These are phyloP conservation scores for Pandemis heparana DNA, from an alignment of 2,888 invertebrate species.

Conservation along the genomic window DNA sequence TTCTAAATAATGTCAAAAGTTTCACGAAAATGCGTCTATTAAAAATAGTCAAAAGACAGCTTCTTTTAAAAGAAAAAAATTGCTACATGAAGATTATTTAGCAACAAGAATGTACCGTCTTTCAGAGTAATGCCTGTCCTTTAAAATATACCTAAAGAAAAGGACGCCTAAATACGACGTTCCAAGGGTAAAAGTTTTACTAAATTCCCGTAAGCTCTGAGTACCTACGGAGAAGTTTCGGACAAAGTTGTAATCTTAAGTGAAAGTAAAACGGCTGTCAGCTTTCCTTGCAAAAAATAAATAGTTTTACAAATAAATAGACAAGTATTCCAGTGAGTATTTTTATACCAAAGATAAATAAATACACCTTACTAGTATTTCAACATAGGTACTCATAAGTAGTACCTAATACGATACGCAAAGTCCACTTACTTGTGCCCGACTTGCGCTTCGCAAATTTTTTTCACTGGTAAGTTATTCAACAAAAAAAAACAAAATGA, in stretches of 20 bases:
- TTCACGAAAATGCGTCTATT: too few relatives aligned
- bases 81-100: neutral
- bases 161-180: neutral
- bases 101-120: neutral
- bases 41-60: too few relatives aligned
- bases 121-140: conserved; percentile 3
- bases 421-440: too few relatives aligned
- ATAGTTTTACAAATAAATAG: too few relatives aligned
- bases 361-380: too few relatives aligned
- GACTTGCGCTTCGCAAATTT: too few relatives aligned
- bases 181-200: neutral
- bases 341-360: neutral
- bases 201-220: conserved; percentile 1
- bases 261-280: conserved; percentile 1
- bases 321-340: neutral
- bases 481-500: too few relatives aligned
- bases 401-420: too few relatives aligned
- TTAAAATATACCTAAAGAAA: neutral
- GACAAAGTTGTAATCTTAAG: conserved; percentile 6
- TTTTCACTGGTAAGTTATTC: too few relatives aligned
- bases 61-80: too few relatives aligned
- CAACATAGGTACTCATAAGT: too few relatives aligned
- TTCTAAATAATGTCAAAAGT: too few relatives aligned
- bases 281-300: neutral
- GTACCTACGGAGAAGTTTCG: neutral